Conservation (phyloP, 2,113 vertebrate genomes). For the Nycticebus coucang region DNA sequence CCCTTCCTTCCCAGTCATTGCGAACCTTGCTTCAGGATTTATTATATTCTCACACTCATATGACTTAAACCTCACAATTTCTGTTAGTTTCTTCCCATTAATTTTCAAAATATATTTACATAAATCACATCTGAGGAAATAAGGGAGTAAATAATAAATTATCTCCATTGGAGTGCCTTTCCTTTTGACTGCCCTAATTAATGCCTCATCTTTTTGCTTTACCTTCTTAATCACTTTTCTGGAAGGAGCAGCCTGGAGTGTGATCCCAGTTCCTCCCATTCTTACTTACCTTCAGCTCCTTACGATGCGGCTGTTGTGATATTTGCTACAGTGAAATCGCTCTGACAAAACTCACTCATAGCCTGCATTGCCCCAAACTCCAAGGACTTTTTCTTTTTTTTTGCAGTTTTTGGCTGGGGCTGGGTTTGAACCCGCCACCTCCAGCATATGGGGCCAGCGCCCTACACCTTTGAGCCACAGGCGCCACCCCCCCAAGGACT, state of each 20-base stretch:
- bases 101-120: not conserved
- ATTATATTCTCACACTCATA: not conserved
- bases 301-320: not conserved
- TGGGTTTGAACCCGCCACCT: no score
- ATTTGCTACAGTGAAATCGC: not conserved
- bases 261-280: not conserved
- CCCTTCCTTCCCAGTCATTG: not conserved
- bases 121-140: not conserved
- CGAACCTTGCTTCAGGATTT: not conserved
- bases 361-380: not conserved
- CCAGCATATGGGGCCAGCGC: no score
- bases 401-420: no score
- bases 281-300: not conserved
- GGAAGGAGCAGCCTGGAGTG: not conserved
- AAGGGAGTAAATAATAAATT: not conserved
- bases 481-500: no score
- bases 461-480: no score
- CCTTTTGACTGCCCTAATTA: not conserved
- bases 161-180: not conserved
- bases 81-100: not conserved
- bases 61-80: not conserved
- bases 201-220: not conserved
- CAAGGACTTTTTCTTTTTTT: not conserved
- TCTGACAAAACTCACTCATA: not conserved
- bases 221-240: not conserved